phyloP scores from a whole-genome alignment of 2,888 invertebrate species.

The Eumerus sabulonum region DNA sequence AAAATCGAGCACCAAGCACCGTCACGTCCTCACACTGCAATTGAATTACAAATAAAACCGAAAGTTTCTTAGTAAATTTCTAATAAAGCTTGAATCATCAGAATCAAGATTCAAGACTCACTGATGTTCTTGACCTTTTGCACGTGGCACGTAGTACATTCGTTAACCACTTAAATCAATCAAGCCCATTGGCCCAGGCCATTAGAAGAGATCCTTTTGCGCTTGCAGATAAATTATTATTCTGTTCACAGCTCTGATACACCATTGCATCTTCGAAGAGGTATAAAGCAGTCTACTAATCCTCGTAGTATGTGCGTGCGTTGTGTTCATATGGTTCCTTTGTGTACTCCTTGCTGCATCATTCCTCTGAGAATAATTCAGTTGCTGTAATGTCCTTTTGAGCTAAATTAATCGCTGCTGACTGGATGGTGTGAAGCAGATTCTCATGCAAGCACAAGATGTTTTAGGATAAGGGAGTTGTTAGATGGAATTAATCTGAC shows the following conservation, averaged over 20 bases:
- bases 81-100: conserved; percentile 25
- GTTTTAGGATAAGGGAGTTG: too few relatives aligned
- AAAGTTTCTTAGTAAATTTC: conserved; percentile 36
- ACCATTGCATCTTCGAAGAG: conserved; percentile 1
- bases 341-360: conserved; percentile 12
- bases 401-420: conserved; percentile 53
- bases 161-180: conserved; percentile 42
- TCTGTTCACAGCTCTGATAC: conserved; percentile 34
- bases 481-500: too few relatives aligned
- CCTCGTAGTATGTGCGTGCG: background rate
- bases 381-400: conserved; percentile 32
- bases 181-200: conserved; percentile 8
- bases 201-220: conserved; percentile 8
- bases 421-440: conserved; percentile 16
- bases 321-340: conserved; percentile 8
- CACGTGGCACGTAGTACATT: conserved; percentile 34
- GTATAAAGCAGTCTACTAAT: too few relatives aligned
- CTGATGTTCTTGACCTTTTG: conserved; percentile 27
- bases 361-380: conserved; percentile 7
- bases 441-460: background rate
- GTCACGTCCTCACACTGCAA: conserved; percentile 2
- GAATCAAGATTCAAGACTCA: conserved; percentile 1
- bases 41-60: background rate
- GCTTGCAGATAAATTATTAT: conserved; percentile 37
- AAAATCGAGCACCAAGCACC: background rate